These are phyloP conservation scores for Acronicta alni DNA, from an alignment of 2,888 invertebrate species.

Conservation along the genomic window DNA sequence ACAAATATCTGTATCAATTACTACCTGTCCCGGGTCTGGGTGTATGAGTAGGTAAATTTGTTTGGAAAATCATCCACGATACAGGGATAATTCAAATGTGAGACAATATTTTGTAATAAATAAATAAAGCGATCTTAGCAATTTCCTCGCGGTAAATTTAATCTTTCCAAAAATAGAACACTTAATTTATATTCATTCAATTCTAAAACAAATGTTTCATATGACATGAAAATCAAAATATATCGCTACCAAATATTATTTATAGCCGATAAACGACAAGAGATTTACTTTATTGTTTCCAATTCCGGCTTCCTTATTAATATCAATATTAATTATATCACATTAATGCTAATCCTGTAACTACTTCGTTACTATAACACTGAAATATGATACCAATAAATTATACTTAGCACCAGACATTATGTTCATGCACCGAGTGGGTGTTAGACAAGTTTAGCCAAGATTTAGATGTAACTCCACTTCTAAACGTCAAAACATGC, in stretches of 20 bases:
- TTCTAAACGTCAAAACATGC: constrained; percentile 71
- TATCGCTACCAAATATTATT: not conserved
- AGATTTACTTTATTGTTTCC: constrained; percentile 14
- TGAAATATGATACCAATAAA: constrained; percentile 63
- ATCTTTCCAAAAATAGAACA: too few relatives aligned
- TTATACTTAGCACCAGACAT: constrained; percentile 63
- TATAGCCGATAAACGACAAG: constrained; percentile 20
- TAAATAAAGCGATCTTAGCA: too few relatives aligned
- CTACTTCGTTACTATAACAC: constrained; percentile 52
- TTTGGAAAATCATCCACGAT: too few relatives aligned
- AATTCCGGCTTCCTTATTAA: constrained; percentile 30
- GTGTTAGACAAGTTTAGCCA: constrained; percentile 63
- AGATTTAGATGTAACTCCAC: constrained; percentile 72
- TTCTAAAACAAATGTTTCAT: too few relatives aligned
- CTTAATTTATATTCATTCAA: too few relatives aligned
- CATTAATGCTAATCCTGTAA: constrained; percentile 46
- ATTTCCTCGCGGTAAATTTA: too few relatives aligned
- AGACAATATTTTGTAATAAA: too few relatives aligned
- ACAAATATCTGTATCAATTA: too few relatives aligned
- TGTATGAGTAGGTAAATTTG: too few relatives aligned
- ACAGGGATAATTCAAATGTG: too few relatives aligned
- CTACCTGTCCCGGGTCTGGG: too few relatives aligned
- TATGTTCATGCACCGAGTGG: constrained; percentile 62
- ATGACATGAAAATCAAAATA: not conserved
- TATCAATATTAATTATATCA: constrained; percentile 48